Base-by-base conservation (phyloP, 2,797 vertebrate genomes). In the Microctenopoma lineatum region DNA sequence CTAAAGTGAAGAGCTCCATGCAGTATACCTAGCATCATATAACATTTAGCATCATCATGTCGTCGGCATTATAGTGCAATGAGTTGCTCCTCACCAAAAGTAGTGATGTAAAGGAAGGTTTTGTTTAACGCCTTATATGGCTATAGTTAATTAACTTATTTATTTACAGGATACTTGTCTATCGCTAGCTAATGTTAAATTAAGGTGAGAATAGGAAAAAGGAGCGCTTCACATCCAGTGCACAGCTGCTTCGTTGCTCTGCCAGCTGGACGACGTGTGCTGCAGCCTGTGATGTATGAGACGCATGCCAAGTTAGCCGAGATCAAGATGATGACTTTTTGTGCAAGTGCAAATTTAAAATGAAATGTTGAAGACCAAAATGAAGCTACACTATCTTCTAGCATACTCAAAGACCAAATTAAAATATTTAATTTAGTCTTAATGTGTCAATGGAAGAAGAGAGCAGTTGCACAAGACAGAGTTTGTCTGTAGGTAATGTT, bases 381-480 rank as follows among this genome's bases (percentile, higher is more conserved):
- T 38, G 36, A 38, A 38, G 36, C 29, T 32, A 32, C 29, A 32
- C 29, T 32, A 38, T 38, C 11, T 38, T 38, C 2, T 38, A 38
- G 36, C 11, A 10, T 11, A 32, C 9, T 12, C 11, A 38, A 38
- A 38, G 8, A 4, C 36, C 2, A 38, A 2, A 38, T 12, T 48
- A 6, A 66, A 70, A 59, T 38, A 51, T 68, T 70, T 34, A 25
- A 51, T 73, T 64, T 34, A 59, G 57, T 48, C 60, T n/a, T 53
- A 12, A 44, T 75, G 51, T 52, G 47, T 44, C 64, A 73, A 42
- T 27, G 2, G 7, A 61, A 38, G 5, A 34, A 52, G 51, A 9
- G 41, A 16, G 2, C 36, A 2, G 47, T 60, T 75, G 55, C 41
- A 15, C 18, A n/a, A 3, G 53, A 47, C 44, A 26, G 45, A 39